A percentile compares a stretch with the other conserved stretches of the same genome.
phyloP scores from a whole-genome alignment of 2,113 vertebrate species.

The Chamaea fasciata region DNA sequence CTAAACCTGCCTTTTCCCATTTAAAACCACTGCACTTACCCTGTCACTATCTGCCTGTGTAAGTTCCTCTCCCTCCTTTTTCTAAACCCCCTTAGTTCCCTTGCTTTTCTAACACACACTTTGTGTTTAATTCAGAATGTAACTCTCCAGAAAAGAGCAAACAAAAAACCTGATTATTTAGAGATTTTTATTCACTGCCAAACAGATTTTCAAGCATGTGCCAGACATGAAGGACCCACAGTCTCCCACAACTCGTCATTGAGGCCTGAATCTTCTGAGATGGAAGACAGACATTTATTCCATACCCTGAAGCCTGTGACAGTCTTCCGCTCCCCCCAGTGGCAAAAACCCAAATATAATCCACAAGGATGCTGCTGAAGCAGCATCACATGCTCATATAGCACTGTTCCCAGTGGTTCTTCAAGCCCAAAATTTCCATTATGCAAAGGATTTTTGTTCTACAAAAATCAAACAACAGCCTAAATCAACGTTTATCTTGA shows the following conservation, averaged over 20 bases:
- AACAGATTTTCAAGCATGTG: not conserved
- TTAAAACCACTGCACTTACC: not conserved
- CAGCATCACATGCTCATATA: not conserved
- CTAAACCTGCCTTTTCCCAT: not conserved
- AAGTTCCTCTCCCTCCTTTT: not conserved
- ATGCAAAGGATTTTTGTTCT: not conserved
- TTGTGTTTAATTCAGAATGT: not conserved
- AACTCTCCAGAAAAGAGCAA: not conserved
- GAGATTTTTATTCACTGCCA: not conserved
- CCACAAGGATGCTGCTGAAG: not conserved
- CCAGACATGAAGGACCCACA: not conserved
- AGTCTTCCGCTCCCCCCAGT: conserved; percentile 50
- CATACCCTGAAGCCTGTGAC: not conserved
- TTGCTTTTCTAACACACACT: not conserved
- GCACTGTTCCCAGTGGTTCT: not conserved
- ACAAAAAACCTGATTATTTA: not conserved
- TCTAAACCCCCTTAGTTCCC: not conserved
- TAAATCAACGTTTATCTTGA: not conserved
- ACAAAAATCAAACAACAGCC: not conserved
- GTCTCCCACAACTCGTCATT: not conserved
- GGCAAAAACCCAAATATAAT: not conserved
- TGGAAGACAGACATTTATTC: not conserved
- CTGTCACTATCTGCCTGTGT: not conserved
- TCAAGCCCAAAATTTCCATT: not conserved
- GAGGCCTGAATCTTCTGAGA: not conserved